Base-by-base conservation (phyloP, 2,113 vertebrate species). In the Nerophis lumbriciformis region DNA sequence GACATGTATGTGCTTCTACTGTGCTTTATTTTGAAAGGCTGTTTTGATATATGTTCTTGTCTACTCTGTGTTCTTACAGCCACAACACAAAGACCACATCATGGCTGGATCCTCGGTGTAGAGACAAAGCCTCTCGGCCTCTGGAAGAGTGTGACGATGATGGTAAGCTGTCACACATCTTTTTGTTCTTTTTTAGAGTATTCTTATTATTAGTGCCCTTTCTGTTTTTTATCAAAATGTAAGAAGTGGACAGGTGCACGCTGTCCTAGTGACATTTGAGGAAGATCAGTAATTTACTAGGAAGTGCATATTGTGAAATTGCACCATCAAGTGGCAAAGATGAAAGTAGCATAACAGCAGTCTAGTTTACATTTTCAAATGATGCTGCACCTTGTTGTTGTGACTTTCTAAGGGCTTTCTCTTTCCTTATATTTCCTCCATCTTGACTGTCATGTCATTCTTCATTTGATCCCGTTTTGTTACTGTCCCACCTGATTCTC, bases 71-170 rank as follows among this genome's bases (percentile, higher is more conserved):
- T 77, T 56, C 59, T 86, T 88, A 66, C 80, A 99, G 97, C 91
- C 97, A 99, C 88, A 98, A 98, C 85, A 99, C 96, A 87, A 98
- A 99, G 90, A 99, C 97, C 73, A 99, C 97, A 69, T 98, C 97
- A 78, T 99, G 97, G 96, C 86, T 98, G 84, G 97, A 99, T 88
- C 97, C 97, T 83, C 94, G 97, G 88, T 97, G 94, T 89, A 88
- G 94, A 89, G 96, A 92, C 86, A 97, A 97, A 88, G 92, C 92
- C 81, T 91, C 92, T 78, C 94, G 98, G 85, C 93, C 95, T 81
- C 90, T 96, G 84, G 96, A 98, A 87, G 96, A 99, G 90, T 98
- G 97, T 89, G 96, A 98, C 72, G 97, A 98, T 71, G 96, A 98
- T 91, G 97, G 97, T 99, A 94, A 94, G 93, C 63, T 59, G 55